Percentiles rank a stretch among this genome's conserved stretches.
phyloP scores from a whole-genome alignment of 2,888 invertebrate species.

The Acleris cristana region DNA sequence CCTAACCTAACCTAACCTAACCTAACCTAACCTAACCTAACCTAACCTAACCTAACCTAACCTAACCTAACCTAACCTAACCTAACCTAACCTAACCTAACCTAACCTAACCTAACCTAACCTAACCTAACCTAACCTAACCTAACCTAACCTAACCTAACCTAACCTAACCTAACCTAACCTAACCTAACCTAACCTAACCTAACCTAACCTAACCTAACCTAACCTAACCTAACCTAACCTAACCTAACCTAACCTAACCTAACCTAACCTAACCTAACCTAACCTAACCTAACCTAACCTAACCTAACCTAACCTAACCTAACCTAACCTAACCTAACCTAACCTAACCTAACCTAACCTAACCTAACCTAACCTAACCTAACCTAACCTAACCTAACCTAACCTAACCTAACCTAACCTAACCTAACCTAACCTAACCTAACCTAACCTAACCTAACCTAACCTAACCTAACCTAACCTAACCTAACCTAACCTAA shows the following conservation, averaged over 20 bases:
- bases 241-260: constrained; percentile 32
- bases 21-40: constrained; percentile 13
- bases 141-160: constrained; percentile 18
- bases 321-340: constrained; percentile 47
- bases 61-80: background rate
- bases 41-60: constrained; percentile 13
- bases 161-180: constrained; percentile 14
- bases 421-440: constrained; percentile 50
- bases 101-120: too few relatives aligned
- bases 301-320: constrained; percentile 46
- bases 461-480: constrained; percentile 49
- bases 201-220: constrained; percentile 11
- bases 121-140: constrained; percentile 10
- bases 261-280: constrained; percentile 43
- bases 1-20: constrained; percentile 13
- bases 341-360: constrained; percentile 48
- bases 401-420: constrained; percentile 48
- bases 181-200: constrained; percentile 11
- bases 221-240: background rate
- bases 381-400: constrained; percentile 47
- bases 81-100: too few relatives aligned
- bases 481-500: constrained; percentile 47
- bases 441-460: constrained; percentile 50
- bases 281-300: constrained; percentile 43
- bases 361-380: constrained; percentile 48